Conservation (phyloP, 2,888 invertebrate species). For the Crematogaster levior region DNA sequence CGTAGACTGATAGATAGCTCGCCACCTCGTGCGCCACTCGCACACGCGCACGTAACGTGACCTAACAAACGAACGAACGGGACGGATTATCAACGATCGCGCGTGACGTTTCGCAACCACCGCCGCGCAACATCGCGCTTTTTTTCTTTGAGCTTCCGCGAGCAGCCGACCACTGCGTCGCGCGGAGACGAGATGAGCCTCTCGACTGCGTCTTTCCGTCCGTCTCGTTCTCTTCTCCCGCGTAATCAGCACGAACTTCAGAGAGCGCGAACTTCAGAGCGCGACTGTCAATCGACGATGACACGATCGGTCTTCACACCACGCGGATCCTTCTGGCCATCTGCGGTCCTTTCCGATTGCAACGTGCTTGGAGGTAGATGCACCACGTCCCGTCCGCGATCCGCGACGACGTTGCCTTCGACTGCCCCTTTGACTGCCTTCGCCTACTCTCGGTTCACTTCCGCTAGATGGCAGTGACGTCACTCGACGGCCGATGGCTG, state of each 20-base stretch:
- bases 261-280: background rate
- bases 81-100: slow-evolving; percentile 58
- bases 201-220: background rate
- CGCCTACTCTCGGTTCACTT: slow-evolving; percentile 34
- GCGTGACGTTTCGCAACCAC: slow-evolving; percentile 80
- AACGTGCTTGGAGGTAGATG: slow-evolving; percentile 66
- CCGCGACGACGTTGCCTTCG: slow-evolving; percentile 40
- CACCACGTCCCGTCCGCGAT: slow-evolving; percentile 43
- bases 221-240: background rate
- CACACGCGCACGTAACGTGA: background rate
- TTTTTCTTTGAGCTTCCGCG: background rate
- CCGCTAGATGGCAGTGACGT: slow-evolving; percentile 65
- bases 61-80: background rate
- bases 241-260: background rate
- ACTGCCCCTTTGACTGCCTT: too few species aligned
- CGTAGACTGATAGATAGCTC: background rate
- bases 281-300: background rate
- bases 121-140: slow-evolving; percentile 35
- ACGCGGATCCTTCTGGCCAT: slow-evolving; percentile 73
- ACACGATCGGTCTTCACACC: slow-evolving; percentile 37
- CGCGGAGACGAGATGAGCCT: too few species aligned
- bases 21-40: background rate
- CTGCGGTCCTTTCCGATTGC: slow-evolving; percentile 42
- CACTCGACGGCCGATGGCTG: slow-evolving; percentile 4
- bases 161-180: too few species aligned